Evolutionary conservation across 2,113 vertebrate species (phyloP), one percentile per base, ranked within the genome.

Genomic region (Cavia porcellus): DNA sequence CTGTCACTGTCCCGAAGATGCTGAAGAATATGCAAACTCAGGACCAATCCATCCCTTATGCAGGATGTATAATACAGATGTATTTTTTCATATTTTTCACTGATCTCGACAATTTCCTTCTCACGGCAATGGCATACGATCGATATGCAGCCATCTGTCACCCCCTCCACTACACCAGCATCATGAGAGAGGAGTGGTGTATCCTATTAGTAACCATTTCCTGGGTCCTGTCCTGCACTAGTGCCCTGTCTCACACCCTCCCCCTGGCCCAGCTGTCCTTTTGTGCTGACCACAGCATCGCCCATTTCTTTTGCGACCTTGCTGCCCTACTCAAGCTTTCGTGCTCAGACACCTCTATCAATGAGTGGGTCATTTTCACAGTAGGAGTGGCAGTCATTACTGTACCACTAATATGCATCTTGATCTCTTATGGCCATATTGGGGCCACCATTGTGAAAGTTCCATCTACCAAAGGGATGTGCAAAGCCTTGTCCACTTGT

Each of bases 401-500:
- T 24, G 45, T 97, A 13, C 97, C 98, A 35, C 52, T 98, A 17
- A 59, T 94, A 35, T 96, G 93, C 72, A 96, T 97, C 42, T 86
- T 98, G 81, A 47, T 97, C 30, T 97, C 98, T 68, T 98, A 98
- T 9, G 80, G 96, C 1, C 61, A 0, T 19, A 98, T 98, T 70
- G 89, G 94, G 66, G 55, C 61, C 55, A 97, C 96, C 5, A 86
- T 97, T 7, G 50, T 97, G 20, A 96, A 81, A 74, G 83, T 97
- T 47, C 92, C 95, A 1, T 96, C 98, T 57, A 57, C 57, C 32
- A 90, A 90, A 32, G 96, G 97, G 1, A 94, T 96, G 66, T 95
- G 79, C 42, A 98, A 97, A 86, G 89, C 96, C 12, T 98, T 98
- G 35, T 97, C 97, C 62, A 98, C 98, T 0, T 98, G 97, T 61